Percentiles rank a stretch among this genome's conserved stretches.
Conservation (phyloP, 2,113 vertebrate species). For the Acanthisitta chloris region DNA sequence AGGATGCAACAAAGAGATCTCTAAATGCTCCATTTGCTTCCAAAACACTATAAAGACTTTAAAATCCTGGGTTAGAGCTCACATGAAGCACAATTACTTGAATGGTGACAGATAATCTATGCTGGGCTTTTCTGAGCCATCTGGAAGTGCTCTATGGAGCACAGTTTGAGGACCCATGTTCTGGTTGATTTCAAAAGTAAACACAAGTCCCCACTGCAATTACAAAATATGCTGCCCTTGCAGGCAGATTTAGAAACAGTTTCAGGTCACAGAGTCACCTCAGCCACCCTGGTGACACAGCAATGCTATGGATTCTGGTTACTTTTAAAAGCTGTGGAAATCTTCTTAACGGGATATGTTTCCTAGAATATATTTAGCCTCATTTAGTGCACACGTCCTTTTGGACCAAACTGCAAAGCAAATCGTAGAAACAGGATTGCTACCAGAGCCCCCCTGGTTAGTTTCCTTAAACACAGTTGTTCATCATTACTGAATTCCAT, state of each 20-base stretch:
- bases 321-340: neutral
- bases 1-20: neutral
- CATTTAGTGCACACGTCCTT: neutral
- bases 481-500: neutral
- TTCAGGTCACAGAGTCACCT: conserved; percentile 14
- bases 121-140: neutral
- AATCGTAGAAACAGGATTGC: neutral
- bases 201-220: neutral
- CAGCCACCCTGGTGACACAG: neutral
- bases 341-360: neutral
- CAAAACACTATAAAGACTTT: neutral
- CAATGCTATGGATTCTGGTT: neutral
- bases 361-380: neutral
- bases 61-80: neutral
- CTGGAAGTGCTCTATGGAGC: conserved; percentile 25
- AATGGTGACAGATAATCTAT: neutral
- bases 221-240: neutral
- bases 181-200: conserved; percentile 24
- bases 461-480: neutral
- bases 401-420: neutral
- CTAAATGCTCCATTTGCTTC: neutral
- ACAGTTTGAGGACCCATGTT: neutral
- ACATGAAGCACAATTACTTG: neutral
- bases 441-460: neutral
- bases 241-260: conserved; percentile 4